Conservation (phyloP, 2,888 invertebrate genomes). For the Ichneumon xanthorius region DNA sequence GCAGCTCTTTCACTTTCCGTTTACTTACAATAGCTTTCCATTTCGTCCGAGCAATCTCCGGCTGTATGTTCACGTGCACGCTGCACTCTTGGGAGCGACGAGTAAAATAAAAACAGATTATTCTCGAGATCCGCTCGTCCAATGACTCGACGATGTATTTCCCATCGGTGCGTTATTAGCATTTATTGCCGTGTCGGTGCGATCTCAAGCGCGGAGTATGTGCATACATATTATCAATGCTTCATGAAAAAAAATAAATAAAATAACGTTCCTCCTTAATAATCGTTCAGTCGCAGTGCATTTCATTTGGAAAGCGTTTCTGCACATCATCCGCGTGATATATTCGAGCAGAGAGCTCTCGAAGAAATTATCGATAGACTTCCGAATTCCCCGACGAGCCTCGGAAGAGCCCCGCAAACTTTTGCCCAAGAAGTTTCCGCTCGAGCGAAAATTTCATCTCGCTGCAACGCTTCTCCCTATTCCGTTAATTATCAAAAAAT, state of each 20-base stretch:
- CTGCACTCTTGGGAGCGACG: constrained; percentile 18
- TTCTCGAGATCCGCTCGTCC: constrained; percentile 6
- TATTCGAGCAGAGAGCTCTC: constrained; percentile 12
- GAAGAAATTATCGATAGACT: not conserved
- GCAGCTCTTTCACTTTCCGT: constrained; percentile 76
- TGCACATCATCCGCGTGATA: constrained; percentile 35
- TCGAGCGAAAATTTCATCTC: not conserved
- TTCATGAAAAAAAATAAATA: not conserved
- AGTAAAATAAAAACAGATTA: not conserved
- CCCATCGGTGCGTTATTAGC: not conserved
- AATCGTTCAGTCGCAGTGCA: not conserved
- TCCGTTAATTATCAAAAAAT: not conserved
- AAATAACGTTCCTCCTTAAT: not conserved
- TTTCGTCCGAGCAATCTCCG: constrained; percentile 69
- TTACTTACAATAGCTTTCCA: constrained; percentile 73
- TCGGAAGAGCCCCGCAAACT: not conserved
- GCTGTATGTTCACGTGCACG: constrained; percentile 57
- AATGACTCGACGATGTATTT: constrained; percentile 18
- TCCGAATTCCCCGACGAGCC: not conserved
- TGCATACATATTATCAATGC: not conserved
- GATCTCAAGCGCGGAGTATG: not conserved
- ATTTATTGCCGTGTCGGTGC: not conserved
- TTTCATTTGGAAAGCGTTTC: not conserved
- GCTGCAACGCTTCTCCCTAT: not conserved
- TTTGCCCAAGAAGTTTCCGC: not conserved